Conservation (phyloP, 2,888 invertebrate species). For the Ectemnius continuus region DNA sequence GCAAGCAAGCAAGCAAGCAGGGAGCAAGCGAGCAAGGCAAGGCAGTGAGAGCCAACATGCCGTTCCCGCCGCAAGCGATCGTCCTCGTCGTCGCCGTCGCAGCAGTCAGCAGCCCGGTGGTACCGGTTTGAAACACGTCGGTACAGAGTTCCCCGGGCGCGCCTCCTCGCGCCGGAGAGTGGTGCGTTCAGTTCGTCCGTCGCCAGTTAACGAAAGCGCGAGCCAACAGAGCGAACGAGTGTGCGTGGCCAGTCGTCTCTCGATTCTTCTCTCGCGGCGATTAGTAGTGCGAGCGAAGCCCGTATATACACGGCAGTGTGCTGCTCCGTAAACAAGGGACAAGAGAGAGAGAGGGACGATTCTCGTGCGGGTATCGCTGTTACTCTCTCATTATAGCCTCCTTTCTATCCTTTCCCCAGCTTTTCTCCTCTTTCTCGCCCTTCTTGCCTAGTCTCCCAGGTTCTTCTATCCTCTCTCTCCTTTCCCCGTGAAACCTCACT, state of each 20-base stretch:
- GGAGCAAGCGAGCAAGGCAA: neutral
- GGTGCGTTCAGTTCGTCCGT: neutral
- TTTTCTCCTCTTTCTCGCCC: constrained; percentile 14
- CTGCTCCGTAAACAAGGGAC: neutral
- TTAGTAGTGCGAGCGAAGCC: too few species aligned
- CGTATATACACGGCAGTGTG: neutral
- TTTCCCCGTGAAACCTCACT: neutral
- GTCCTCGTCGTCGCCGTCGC: constrained; percentile 51
- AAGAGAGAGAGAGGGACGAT: too few species aligned
- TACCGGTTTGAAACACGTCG: constrained; percentile 68
- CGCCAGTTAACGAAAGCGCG: neutral
- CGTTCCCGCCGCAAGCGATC: constrained; percentile 65
- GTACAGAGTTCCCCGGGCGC: constrained; percentile 49
- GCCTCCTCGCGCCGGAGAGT: constrained; percentile 28
- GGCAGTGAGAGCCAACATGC: constrained; percentile 70
- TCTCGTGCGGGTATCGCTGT: neutral
- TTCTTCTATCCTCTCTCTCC: neutral
- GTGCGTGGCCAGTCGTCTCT: neutral
- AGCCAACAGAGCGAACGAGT: too few species aligned
- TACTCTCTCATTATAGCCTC: neutral
- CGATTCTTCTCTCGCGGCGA: too few species aligned
- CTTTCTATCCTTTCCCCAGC: neutral
- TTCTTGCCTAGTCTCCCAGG: constrained; percentile 1
- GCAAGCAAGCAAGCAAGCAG: neutral
- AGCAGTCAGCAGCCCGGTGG: constrained; percentile 41